Conservation (phyloP, 2,888 invertebrate genomes). For the Drosophila planitibia region DNA sequence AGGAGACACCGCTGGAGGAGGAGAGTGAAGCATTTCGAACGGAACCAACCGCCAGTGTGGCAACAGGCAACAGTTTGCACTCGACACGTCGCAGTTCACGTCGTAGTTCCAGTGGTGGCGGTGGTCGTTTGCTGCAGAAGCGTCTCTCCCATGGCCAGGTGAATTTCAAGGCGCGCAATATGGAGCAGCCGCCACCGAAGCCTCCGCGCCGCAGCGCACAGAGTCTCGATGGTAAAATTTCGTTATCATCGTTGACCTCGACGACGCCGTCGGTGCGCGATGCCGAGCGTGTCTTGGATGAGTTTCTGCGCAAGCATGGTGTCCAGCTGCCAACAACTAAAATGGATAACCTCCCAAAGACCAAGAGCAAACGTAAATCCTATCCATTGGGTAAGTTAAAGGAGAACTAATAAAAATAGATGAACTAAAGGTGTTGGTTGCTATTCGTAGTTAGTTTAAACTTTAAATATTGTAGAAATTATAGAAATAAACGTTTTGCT, state of each 20-base stretch:
- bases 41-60: conserved; percentile 37
- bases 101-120: conserved; percentile 68
- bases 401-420: background rate
- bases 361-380: conserved; percentile 66
- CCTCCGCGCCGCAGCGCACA: conserved; percentile 82
- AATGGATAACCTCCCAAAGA: conserved; percentile 14
- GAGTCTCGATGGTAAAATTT: conserved; percentile 65
- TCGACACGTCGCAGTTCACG: conserved; percentile 47
- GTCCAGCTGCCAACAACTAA: conserved; percentile 54
- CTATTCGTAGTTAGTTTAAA: conserved; percentile 2
- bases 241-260: conserved; percentile 65
- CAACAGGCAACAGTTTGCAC: conserved; percentile 20
- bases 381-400: conserved; percentile 76
- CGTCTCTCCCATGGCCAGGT: conserved; percentile 72
- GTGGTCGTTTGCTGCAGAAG: conserved; percentile 81
- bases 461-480: conserved; percentile 18
- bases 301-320: conserved; percentile 76
- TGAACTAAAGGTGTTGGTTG: conserved; percentile 26
- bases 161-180: conserved; percentile 72
- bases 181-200: conserved; percentile 78
- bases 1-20: conserved; percentile 61
- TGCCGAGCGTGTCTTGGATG: conserved; percentile 80
- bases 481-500: background rate
- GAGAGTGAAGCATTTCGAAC: conserved; percentile 7
- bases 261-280: conserved; percentile 81